These are phyloP conservation scores for Lasioglossum oenotherae DNA, from an alignment of 2,888 invertebrate genomes.

Conservation along the genomic window DNA sequence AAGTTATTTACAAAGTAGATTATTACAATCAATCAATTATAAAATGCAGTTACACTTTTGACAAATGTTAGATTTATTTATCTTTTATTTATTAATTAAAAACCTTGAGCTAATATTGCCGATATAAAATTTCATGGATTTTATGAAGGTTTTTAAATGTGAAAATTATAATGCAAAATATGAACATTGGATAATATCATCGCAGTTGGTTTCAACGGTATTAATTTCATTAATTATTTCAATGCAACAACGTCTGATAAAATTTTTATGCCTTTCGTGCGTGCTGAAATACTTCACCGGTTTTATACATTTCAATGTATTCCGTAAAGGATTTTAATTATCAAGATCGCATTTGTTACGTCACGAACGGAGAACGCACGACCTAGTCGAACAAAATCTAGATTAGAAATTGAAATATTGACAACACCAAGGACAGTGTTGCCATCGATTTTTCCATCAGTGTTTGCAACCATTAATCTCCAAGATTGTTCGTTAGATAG, in stretches of 20 bases:
- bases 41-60: too few relatives aligned
- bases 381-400: neutral
- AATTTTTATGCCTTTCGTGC: neutral
- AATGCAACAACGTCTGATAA: neutral
- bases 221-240: neutral
- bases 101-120: neutral
- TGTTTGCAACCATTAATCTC: neutral
- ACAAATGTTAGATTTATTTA: too few relatives aligned
- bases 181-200: neutral
- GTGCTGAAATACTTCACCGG: neutral
- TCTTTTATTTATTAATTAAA: too few relatives aligned
- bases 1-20: too few relatives aligned
- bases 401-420: slow-evolving; percentile 12
- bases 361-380: neutral
- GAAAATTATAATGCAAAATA: neutral
- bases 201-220: too few relatives aligned
- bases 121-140: neutral
- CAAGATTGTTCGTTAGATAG: slow-evolving; percentile 12
- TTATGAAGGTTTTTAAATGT: neutral
- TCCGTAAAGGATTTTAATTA: neutral
- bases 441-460: slow-evolving; percentile 25
- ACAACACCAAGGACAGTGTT: neutral
- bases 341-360: neutral
- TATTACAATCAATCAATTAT: too few relatives aligned
- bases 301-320: neutral